Conservation (phyloP, 2,888 invertebrate genomes). For the Drosophila neonasuta region DNA sequence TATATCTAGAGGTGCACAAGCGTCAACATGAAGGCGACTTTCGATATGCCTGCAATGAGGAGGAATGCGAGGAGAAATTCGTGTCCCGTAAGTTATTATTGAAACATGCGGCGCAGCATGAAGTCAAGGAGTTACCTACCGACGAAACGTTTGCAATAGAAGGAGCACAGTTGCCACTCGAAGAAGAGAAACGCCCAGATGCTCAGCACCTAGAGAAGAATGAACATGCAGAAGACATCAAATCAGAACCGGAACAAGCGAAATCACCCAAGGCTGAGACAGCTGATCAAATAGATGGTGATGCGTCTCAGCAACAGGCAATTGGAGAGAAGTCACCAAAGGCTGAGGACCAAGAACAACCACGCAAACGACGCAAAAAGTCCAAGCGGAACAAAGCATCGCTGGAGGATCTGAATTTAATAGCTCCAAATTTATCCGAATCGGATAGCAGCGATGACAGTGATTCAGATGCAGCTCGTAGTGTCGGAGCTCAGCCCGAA, state of each 20-base stretch:
- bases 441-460: slow-evolving; percentile 90
- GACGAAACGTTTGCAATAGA: slow-evolving; percentile 14
- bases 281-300: slow-evolving; percentile 14
- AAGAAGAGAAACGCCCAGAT: slow-evolving; percentile 16
- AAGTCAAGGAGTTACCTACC: slow-evolving; percentile 26
- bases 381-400: slow-evolving; percentile 79
- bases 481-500: slow-evolving; percentile 20
- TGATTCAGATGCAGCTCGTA: slow-evolving; percentile 79
- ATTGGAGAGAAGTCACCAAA: slow-evolving; percentile 1
- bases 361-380: slow-evolving; percentile 81
- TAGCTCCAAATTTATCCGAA: slow-evolving; percentile 91
- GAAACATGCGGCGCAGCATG: slow-evolving; percentile 88
- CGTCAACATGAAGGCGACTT: slow-evolving; percentile 88
- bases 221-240: slow-evolving; percentile 19
- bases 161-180: slow-evolving; percentile 10
- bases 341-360: slow-evolving; percentile 27
- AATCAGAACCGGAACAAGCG: background rate
- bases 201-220: slow-evolving; percentile 16
- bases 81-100: slow-evolving; percentile 90
- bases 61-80: slow-evolving; percentile 89
- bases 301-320: background rate
- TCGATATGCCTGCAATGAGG: slow-evolving; percentile 88
- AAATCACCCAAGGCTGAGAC: slow-evolving; percentile 4
- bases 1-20: slow-evolving; percentile 92
- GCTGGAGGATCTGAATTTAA: slow-evolving; percentile 87